A percentile compares a stretch with the other conserved stretches of the same genome.
These are phyloP conservation scores for Amyelois transitella DNA, from an alignment of 1,140 invertebrate genomes.

Conservation along the genomic window DNA sequence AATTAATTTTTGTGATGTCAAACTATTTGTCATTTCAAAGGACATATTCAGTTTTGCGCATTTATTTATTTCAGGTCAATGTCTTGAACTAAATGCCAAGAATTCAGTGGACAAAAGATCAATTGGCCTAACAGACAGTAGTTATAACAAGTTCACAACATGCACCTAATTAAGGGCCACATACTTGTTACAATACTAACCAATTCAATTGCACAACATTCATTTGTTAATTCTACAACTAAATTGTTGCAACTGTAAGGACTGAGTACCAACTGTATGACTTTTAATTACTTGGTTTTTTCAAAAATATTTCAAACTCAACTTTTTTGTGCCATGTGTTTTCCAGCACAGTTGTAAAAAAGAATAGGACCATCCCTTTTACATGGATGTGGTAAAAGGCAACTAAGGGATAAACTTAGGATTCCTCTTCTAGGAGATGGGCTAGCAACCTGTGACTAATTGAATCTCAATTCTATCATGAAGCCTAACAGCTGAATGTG, in stretches of 20 bases:
- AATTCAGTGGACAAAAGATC: neutral
- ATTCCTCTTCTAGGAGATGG: no score
- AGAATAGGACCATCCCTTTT: no score
- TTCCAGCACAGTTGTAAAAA: no score
- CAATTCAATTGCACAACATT: neutral
- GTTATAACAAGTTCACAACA: neutral
- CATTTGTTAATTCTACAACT: neutral
- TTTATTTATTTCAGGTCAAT: neutral
- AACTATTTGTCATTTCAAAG: neutral
- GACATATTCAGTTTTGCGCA: neutral
- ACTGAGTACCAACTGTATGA: no score
- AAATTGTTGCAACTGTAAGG: neutral
- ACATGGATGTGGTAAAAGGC: no score
- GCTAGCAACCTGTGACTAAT: no score
- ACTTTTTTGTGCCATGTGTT: no score
- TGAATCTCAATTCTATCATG: no score
- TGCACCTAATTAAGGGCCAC: neutral
- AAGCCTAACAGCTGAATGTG: no score
- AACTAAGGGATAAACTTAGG: no score
- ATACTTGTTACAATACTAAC: neutral
- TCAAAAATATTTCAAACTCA: no score
- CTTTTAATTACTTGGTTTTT: no score
- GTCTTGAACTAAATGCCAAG: neutral
- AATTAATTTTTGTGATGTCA: neutral
- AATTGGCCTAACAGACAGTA: neutral